Conservation (phyloP, 2,888 invertebrate species). For the Priocnemis perturbator region DNA sequence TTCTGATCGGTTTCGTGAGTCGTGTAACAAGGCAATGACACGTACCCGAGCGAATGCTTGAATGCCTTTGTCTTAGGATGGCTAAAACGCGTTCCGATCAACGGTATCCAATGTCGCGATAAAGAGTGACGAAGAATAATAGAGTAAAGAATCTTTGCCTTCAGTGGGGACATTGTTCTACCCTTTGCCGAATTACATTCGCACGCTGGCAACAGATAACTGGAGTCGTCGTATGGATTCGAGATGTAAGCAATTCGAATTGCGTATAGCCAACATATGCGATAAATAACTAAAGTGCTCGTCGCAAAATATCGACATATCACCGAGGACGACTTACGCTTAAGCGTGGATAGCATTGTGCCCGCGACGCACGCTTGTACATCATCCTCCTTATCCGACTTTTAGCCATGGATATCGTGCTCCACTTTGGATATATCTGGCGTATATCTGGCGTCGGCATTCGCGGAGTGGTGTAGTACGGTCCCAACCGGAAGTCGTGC, state of each 20-base stretch:
- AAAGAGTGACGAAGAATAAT: too few relatives aligned
- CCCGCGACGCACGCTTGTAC: too few relatives aligned
- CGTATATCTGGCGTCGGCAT: constrained; percentile 28
- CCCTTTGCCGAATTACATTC: too few relatives aligned
- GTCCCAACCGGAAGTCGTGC: constrained; percentile 45
- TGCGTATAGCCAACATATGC: too few relatives aligned
- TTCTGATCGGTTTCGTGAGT: constrained; percentile 12
- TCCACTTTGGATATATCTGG: constrained; percentile 44
- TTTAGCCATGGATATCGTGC: constrained; percentile 29
- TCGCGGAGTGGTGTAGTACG: constrained; percentile 18
- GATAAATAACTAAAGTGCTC: constrained; percentile 14
- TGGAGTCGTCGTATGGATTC: too few relatives aligned
- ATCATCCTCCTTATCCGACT: constrained; percentile 36
- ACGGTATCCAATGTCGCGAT: too few relatives aligned
- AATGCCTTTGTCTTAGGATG: not conserved
- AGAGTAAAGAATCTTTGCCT: too few relatives aligned
- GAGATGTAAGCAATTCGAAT: too few relatives aligned
- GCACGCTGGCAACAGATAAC: too few relatives aligned
- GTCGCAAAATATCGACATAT: constrained; percentile 21
- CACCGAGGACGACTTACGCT: not conserved
- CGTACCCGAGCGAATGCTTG: constrained; percentile 14
- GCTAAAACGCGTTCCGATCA: too few relatives aligned
- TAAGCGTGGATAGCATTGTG: too few relatives aligned
- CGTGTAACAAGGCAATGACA: not conserved
- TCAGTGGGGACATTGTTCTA: too few relatives aligned